phyloP scores from a whole-genome alignment of 2,888 invertebrate species.

The Cantharis flavilabris region DNA sequence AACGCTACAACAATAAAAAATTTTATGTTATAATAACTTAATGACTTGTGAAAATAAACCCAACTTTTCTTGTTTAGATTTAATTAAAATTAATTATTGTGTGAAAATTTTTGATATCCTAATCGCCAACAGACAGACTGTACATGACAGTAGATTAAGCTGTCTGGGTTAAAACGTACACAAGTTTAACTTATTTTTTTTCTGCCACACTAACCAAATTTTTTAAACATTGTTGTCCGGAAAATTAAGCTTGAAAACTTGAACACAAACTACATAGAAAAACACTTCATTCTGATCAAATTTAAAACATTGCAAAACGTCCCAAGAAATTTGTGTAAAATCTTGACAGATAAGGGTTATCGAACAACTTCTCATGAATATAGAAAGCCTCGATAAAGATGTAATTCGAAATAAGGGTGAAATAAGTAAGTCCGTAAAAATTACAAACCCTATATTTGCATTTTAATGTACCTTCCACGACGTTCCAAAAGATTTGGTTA shows the following conservation, averaged over 20 bases:
- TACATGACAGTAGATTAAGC: not conserved
- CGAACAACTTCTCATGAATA: conserved; percentile 14
- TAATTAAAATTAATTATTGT: not conserved
- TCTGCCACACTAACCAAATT: too few species aligned
- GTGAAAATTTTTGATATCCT: not conserved
- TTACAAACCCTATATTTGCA: conserved; percentile 1
- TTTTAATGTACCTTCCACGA: not conserved
- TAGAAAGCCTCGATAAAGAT: conserved; percentile 11
- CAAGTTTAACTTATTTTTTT: not conserved
- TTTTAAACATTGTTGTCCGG: not conserved
- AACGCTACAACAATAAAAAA: too few species aligned
- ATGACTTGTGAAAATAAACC: not conserved
- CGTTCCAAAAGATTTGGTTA: not conserved
- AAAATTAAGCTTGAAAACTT: not conserved
- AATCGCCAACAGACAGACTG: not conserved
- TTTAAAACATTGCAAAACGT: not conserved
- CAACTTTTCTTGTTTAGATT: not conserved
- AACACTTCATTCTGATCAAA: not conserved
- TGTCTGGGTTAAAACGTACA: not conserved
- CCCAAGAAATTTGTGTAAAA: not conserved
- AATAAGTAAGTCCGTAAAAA: conserved; percentile 1
- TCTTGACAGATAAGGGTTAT: not conserved
- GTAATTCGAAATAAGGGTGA: conserved; percentile 1
- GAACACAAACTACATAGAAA: not conserved
- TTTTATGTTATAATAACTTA: too few species aligned